Conservation (phyloP, 2,113 vertebrate species). For the Zootoca vivipara region DNA sequence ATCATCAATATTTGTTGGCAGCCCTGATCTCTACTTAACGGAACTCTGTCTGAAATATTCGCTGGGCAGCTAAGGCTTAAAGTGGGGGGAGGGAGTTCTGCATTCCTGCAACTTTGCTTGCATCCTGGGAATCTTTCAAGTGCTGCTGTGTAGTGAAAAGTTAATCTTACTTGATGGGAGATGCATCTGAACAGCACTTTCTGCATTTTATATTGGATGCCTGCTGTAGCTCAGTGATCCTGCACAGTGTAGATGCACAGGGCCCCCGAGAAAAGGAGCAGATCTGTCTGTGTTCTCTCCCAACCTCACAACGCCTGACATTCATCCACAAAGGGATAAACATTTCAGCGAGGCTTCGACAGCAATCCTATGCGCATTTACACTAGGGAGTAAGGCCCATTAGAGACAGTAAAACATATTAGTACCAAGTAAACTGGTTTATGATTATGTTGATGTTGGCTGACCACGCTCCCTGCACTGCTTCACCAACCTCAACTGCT, state of each 20-base stretch:
- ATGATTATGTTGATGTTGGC: constrained; percentile 18
- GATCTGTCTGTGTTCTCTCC: constrained; percentile 48
- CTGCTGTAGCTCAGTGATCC: constrained; percentile 62
- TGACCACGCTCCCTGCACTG: constrained; percentile 35
- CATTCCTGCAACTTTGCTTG: constrained; percentile 46
- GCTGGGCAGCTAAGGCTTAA: constrained; percentile 40
- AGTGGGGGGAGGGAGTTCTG: constrained; percentile 41
- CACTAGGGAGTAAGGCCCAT: background rate
- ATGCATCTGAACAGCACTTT: constrained; percentile 54
- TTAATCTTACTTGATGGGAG: constrained; percentile 64
- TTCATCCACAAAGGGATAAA: constrained; percentile 39
- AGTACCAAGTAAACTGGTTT: background rate
- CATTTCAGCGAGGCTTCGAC: constrained; percentile 31
- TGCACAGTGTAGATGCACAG: constrained; percentile 17
- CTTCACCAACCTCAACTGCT: too few relatives aligned
- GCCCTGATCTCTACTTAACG: constrained; percentile 22
- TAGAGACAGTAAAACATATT: background rate
- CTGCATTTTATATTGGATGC: constrained; percentile 55
- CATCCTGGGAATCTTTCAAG: constrained; percentile 53
- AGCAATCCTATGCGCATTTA: background rate
- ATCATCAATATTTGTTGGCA: background rate
- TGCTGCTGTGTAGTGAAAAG: constrained; percentile 61
- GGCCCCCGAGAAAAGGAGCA: constrained; percentile 35
- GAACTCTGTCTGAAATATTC: constrained; percentile 44
- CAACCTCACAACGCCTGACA: constrained; percentile 24